phyloP scores from a whole-genome alignment of 1,140 invertebrate genomes.

The Bombus soroeensis region DNA sequence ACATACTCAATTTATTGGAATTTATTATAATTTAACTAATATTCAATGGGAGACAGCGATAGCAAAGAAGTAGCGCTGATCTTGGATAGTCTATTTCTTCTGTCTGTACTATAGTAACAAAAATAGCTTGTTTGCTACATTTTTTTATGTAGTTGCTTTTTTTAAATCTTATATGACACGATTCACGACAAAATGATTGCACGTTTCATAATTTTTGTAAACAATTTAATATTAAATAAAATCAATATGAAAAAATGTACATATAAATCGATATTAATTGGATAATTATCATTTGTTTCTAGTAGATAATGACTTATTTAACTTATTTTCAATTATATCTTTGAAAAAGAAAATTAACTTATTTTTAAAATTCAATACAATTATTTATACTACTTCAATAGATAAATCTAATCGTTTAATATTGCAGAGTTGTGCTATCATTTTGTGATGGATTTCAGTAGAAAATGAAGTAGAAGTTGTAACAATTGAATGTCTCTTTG shows the following conservation, averaged over 20 bases:
- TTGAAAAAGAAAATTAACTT: too few species aligned
- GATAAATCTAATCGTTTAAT: neutral
- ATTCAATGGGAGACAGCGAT: neutral
- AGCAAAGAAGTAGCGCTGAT: neutral
- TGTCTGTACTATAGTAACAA: constrained; percentile 15
- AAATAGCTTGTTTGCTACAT: neutral
- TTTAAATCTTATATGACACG: neutral
- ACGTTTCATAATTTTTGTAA: neutral
- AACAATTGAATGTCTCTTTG: neutral
- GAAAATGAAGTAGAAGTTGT: neutral
- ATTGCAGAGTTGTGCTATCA: neutral
- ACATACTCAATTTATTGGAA: neutral
- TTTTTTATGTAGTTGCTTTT: neutral
- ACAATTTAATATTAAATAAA: neutral
- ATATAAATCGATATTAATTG: neutral
- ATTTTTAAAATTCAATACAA: neutral
- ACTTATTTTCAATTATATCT: too few species aligned
- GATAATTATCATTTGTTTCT: neutral
- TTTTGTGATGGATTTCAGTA: neutral
- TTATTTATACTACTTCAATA: neutral
- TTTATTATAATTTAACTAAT: neutral
- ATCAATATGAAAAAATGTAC: neutral
- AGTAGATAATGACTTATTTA: too few species aligned
- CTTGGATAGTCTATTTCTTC: constrained; percentile 17
- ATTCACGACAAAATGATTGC: constrained; percentile 6